A percentile compares a stretch with the other conserved stretches of the same genome.
Conservation (phyloP, 2,888 invertebrate genomes). For the Sinotaia quadrata region DNA sequence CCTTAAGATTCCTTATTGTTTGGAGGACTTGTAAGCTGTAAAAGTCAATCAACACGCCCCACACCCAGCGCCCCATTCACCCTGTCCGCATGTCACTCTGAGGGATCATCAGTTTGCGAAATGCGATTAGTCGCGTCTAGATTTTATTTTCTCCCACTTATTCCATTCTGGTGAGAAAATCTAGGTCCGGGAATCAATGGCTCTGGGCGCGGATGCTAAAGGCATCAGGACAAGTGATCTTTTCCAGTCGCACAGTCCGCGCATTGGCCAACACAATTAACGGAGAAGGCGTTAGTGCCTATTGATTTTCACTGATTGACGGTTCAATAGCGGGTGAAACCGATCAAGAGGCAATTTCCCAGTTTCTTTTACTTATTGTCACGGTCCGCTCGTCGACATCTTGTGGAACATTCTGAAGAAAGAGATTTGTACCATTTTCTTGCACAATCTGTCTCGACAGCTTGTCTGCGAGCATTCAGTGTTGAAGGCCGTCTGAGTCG, state of each 20-base stretch:
- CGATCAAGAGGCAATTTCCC: conserved; percentile 18
- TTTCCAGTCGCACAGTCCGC: neutral
- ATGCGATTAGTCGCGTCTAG: conserved; percentile 22
- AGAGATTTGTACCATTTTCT: too few species aligned
- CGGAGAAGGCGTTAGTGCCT: conserved; percentile 1
- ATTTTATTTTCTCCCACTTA: conserved; percentile 24
- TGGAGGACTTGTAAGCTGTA: too few species aligned
- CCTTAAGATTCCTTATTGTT: too few species aligned
- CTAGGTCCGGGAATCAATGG: conserved; percentile 6
- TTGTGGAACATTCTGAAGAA: too few species aligned
- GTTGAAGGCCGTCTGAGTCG: too few species aligned
- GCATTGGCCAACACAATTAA: conserved; percentile 15
- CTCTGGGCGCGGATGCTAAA: neutral
- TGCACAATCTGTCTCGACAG: too few species aligned
- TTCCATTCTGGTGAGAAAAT: conserved; percentile 3
- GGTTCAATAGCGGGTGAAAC: conserved; percentile 3
- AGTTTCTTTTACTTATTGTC: neutral
- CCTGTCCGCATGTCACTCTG: neutral
- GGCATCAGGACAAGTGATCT: conserved; percentile 1
- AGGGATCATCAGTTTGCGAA: neutral
- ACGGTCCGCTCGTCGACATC: neutral
- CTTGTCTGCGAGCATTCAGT: too few species aligned
- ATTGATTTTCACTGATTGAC: conserved; percentile 11
- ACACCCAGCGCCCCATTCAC: neutral
- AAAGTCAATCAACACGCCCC: too few species aligned